Evolutionary conservation across 1,140 invertebrate genomes (phyloP).

Genomic region (Drosophila simulans): DNA sequence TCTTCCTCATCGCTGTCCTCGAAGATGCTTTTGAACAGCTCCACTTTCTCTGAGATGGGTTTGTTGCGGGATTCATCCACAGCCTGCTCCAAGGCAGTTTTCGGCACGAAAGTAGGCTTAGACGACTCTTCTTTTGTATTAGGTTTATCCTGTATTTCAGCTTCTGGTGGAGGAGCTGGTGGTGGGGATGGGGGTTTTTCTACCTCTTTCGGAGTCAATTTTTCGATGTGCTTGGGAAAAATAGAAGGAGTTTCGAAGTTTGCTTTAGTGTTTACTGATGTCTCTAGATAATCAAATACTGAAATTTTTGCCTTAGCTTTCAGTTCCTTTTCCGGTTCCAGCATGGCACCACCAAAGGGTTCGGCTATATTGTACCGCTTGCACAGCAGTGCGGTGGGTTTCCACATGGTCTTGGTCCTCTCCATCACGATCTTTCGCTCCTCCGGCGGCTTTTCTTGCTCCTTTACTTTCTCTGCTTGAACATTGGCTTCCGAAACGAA

Average conservation of each 20-base stretch:
- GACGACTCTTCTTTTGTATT: background rate
- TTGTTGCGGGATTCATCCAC: conserved; percentile 81
- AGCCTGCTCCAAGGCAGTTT: conserved; percentile 67
- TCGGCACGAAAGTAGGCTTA: conserved; percentile 59
- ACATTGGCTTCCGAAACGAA: conserved; percentile 68
- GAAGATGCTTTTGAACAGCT: conserved; percentile 88
- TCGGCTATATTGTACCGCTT: conserved; percentile 98
- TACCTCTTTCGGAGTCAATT: conserved; percentile 29
- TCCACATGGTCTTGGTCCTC: conserved; percentile 90
- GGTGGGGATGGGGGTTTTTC: background rate
- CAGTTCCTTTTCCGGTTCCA: conserved; percentile 85
- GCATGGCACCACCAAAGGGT: conserved; percentile 87
- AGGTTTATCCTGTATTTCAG: background rate
- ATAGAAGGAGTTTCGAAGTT: conserved; percentile 85
- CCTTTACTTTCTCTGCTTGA: conserved; percentile 31
- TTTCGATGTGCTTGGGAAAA: conserved; percentile 71
- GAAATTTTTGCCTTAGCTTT: conserved; percentile 88
- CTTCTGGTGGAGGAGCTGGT: background rate
- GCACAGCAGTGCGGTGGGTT: conserved; percentile 93
- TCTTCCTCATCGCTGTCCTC: conserved; percentile 86
- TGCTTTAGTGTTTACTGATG: conserved; percentile 86
- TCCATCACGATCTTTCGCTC: conserved; percentile 61
- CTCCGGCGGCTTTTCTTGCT: conserved; percentile 11
- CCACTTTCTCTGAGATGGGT: conserved; percentile 86
- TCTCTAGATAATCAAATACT: conserved; percentile 90